phyloP scores from a whole-genome alignment of 2,888 invertebrate genomes.

The Eupelmus urozonus region DNA sequence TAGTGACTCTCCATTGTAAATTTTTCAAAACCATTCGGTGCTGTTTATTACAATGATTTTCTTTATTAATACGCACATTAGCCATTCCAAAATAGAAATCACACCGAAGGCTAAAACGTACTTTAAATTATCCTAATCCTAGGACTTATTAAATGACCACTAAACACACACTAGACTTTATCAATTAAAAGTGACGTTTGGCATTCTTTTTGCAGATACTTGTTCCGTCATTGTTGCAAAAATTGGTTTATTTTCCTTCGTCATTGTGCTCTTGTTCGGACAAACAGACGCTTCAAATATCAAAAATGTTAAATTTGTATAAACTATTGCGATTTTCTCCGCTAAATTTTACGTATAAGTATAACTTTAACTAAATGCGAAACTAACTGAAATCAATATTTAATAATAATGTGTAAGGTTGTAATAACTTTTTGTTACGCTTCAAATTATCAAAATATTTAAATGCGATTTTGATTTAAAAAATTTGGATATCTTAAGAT shows the following conservation, averaged over 20 bases:
- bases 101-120: slow-evolving; percentile 14
- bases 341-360: too few relatives aligned
- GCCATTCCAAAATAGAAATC: slow-evolving; percentile 16
- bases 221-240: not conserved
- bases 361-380: too few relatives aligned
- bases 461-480: too few relatives aligned
- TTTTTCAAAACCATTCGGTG: slow-evolving; percentile 1
- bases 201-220: slow-evolving; percentile 7
- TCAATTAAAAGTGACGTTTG: slow-evolving; percentile 9
- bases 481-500: too few relatives aligned
- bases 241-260: not conserved
- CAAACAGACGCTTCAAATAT: not conserved
- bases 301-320: not conserved
- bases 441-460: too few relatives aligned
- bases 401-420: too few relatives aligned
- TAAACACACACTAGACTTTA: not conserved
- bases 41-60: not conserved
- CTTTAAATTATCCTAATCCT: slow-evolving; percentile 12
- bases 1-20: not conserved
- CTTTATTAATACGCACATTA: not conserved
- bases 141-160: slow-evolving; percentile 7
- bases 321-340: not conserved
- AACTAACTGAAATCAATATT: too few relatives aligned
- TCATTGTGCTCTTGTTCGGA: slow-evolving; percentile 4
- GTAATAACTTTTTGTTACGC: too few relatives aligned